A percentile compares a stretch with the other conserved stretches of the same genome.
Conservation (phyloP, 2,113 vertebrate genomes). For the Cyprinodon variegatus region DNA sequence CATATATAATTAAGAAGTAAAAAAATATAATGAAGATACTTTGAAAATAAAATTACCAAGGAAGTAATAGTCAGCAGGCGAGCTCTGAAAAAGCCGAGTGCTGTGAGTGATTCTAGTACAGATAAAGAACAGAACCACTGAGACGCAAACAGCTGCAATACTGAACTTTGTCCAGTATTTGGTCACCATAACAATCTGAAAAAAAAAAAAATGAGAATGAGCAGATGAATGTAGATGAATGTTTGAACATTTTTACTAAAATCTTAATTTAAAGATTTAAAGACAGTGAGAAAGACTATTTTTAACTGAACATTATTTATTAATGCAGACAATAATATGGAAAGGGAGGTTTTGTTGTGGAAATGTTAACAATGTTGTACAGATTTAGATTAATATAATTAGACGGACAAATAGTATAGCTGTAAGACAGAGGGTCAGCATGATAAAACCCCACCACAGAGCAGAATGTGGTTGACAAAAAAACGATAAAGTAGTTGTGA, state of each 20-base stretch:
- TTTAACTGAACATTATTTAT: neutral
- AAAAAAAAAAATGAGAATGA: constrained; percentile 17
- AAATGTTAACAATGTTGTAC: neutral
- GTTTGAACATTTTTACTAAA: neutral
- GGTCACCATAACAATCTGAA: constrained; percentile 82
- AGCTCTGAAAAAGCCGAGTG: constrained; percentile 58
- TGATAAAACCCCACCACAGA: too few relatives aligned
- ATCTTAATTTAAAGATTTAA: neutral
- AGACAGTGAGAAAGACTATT: neutral
- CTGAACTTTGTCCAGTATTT: constrained; percentile 85
- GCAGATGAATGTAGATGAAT: neutral
- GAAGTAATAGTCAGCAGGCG: constrained; percentile 83
- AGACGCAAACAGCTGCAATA: constrained; percentile 69
- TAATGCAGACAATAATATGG: neutral
- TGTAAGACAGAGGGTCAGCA: too few relatives aligned
- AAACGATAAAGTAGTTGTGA: too few relatives aligned
- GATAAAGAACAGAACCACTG: constrained; percentile 79
- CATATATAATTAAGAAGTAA: neutral
- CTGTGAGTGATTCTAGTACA: constrained; percentile 80
- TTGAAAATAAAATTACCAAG: constrained; percentile 73
- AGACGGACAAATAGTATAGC: neutral
- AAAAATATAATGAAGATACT: neutral
- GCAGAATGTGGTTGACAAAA: too few relatives aligned
- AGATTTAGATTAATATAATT: neutral
- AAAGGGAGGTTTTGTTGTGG: neutral